Base-by-base conservation (phyloP, 2,888 invertebrate species). In the Archips xylosteana region DNA sequence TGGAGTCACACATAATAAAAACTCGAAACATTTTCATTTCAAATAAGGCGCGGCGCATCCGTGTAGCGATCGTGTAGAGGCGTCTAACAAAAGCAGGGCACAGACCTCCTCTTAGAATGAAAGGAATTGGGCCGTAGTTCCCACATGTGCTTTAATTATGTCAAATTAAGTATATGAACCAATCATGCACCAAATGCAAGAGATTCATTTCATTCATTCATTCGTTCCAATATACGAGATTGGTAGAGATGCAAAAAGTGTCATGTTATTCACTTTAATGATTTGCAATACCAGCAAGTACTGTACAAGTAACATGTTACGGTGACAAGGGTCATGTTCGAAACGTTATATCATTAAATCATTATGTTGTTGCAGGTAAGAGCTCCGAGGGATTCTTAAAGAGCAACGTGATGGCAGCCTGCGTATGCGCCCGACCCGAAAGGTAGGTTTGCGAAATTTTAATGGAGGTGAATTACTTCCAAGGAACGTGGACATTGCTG, bases 321-420 rank as follows among this genome's bases (percentile, higher is more conserved):
- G 4, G 36, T 6, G 13, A n/a, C 60, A 60, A 36, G n/a, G 34
- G 60, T 60, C 36, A 8, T 12, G 4, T 23, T 57, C 57, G 3
- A 57, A 32, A 32, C 32, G 5, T 57, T 32, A 57, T 57, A 10
- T 32, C 57, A 57, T 57, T 32, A 57, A 32, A 10, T 32, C 57
- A 57, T 57, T 57, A 57, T 57, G 10, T 57, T 32, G 57, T 57
- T 57, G 32, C 57, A 57, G 57, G 57, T 57, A 57, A 57, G 57
- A 23, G 23, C 54, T n/a, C 23, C 54, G 54, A 54, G 54, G 54
- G 8, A 23, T 54, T 2, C 54, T 57, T 3, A 57, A 32, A 32
- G 57, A 10, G 57, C 32, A 57, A 32, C 12, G 32, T 8, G 54
- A 6, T 15, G 51, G 15, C 5, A 9, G 23, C 15, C 9, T 57